Conservation (phyloP, 2,113 vertebrate species). For the Pedetes capensis region DNA sequence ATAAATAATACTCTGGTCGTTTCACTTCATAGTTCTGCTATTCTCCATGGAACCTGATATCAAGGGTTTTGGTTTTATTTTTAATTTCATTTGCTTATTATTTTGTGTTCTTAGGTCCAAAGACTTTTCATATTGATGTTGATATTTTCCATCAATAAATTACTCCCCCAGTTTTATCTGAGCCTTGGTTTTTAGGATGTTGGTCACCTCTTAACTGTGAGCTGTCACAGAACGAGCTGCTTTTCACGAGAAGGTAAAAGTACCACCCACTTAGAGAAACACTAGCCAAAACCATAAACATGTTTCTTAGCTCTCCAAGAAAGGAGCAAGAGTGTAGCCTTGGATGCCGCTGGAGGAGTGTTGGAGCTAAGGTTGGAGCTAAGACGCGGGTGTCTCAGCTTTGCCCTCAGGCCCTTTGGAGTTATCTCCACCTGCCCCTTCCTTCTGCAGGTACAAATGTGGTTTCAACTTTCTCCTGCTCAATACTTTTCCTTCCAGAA, state of each 20-base stretch:
- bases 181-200: background rate
- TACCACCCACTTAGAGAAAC: no score
- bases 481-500: background rate
- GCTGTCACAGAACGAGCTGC: no score
- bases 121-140: background rate
- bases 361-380: no score
- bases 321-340: no score
- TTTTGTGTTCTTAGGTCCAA: background rate
- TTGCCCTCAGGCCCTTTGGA: background rate
- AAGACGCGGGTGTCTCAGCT: background rate
- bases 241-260: background rate
- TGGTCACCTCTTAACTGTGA: fast-evolving
- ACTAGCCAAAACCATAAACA: background rate
- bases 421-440: background rate
- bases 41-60: background rate
- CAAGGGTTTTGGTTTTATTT: background rate
- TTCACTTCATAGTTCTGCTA: background rate
- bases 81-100: background rate
- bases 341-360: no score
- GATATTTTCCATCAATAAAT: background rate
- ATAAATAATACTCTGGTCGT: background rate
- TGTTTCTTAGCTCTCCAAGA: background rate
- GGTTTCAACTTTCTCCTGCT: background rate
- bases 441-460: background rate
- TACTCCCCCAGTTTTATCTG: background rate